Base-by-base conservation (phyloP, 2,888 invertebrate genomes). In the Tiliacea citrago region DNA sequence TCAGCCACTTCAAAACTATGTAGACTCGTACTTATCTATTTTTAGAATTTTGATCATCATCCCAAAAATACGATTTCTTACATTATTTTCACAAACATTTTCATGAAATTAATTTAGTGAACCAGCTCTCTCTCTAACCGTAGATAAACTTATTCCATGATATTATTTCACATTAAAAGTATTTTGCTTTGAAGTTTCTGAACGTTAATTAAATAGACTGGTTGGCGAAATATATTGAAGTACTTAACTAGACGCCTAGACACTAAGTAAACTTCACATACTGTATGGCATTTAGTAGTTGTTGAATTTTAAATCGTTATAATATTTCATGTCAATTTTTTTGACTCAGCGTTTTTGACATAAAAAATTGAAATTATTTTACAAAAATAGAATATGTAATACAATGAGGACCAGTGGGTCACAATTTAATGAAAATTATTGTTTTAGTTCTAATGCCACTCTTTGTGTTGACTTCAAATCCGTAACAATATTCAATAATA, bases 181-280 rank as follows among this genome's bases (percentile, higher is more conserved):
- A 69, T 71, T 81, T 65, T 49, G 51, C 68, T 80, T 80, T 84
- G 66, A 73, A 63, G 55, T 80, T 80, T 63, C 69, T 70, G 55
- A 82, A 60, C n/a, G 24, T 61, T 80, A 69, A 80, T 75, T 72
- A 73, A 69, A 69, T 57, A 69, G 21, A 60, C 47, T 61, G 24
- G 12, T 53, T 60, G n/a, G 58, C 29, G 24, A 60, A 78, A 58
- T 63, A 67, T 80, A 74, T 81, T 61, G 24, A 45, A 65, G 63
- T 60, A 60, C 68, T 55, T 51, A 18, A 10, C 49, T 68, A 62
- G 24, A n/a, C n/a, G n/a, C n/a, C n/a, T n/a, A n/a, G n/a, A n/a
- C 47, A 62, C 55, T 66, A 61, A 61, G 39, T 39, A 49, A 62
- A 69, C 49, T 45, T 69, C 18, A 68, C 12, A 53, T n/a, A n/a